Evolutionary conservation across 2,113 vertebrate species (phyloP).

Genomic region (Lanius collurio): DNA sequence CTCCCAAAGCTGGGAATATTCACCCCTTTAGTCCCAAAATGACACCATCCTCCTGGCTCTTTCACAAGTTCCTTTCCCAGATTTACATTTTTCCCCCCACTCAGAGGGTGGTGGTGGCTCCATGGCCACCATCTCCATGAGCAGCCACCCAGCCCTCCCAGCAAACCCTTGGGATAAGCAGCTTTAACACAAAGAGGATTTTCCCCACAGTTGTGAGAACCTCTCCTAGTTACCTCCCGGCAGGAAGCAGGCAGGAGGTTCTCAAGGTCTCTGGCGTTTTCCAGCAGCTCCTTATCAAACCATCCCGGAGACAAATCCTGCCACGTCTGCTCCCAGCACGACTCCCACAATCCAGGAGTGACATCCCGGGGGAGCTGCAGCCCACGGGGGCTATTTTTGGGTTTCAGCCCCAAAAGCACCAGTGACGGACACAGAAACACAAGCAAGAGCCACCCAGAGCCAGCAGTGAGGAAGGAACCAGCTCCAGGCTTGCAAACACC

Average conservation of each 20-base stretch:
- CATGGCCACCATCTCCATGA: fast-evolving
- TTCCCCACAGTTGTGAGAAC: not conserved
- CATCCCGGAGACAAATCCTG: not conserved
- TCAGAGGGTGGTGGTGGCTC: not conserved
- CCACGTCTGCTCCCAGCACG: fast-evolving
- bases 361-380: fast-evolving
- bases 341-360: fast-evolving
- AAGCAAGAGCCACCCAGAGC: fast-evolving
- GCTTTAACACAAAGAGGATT: conserved; percentile 41
- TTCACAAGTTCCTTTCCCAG: not conserved
- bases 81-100: not conserved
- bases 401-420: not conserved
- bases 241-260: not conserved
- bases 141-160: not conserved
- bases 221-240: not conserved
- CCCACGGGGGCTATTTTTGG: not conserved
- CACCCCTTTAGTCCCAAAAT: not conserved
- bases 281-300: not conserved
- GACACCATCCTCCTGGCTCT: not conserved
- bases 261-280: not conserved
- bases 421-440: fast-evolving
- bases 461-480: fast-evolving
- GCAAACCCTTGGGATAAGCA: not conserved
- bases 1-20: not conserved
- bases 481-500: no score